These are phyloP conservation scores for Merodon equestris DNA, from an alignment of 2,888 invertebrate species.

Conservation along the genomic window DNA sequence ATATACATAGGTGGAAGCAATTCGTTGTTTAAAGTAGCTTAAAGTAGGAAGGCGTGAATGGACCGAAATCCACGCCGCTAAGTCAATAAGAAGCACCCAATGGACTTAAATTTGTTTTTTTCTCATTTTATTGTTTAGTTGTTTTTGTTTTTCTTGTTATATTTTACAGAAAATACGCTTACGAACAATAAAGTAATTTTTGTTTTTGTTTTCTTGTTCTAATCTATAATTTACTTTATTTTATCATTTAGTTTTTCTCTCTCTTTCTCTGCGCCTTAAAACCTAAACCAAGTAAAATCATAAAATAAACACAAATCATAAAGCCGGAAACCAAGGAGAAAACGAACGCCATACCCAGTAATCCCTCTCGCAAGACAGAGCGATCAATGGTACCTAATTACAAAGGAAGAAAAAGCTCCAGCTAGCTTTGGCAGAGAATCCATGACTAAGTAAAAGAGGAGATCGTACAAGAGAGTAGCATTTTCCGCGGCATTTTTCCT, in stretches of 20 bases:
- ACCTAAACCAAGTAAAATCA: slow-evolving; percentile 37
- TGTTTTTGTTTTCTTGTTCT: too few species aligned
- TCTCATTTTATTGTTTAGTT: slow-evolving; percentile 49
- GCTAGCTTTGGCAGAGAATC: slow-evolving; percentile 51
- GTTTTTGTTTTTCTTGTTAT: slow-evolving; percentile 31
- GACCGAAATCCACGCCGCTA: too few species aligned
- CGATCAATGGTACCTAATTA: slow-evolving; percentile 41
- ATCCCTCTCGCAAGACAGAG: too few species aligned
- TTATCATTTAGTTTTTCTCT: slow-evolving; percentile 43
- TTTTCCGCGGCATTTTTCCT: slow-evolving; percentile 39
- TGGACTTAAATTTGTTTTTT: slow-evolving; percentile 6
- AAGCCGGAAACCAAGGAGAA: slow-evolving; percentile 26
- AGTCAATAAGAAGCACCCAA: too few species aligned
- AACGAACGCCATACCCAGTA: background rate
- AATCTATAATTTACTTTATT: slow-evolving; percentile 40
- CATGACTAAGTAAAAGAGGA: slow-evolving; percentile 33
- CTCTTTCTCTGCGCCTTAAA: slow-evolving; percentile 36
- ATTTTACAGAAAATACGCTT: slow-evolving; percentile 61
- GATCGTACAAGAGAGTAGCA: slow-evolving; percentile 41
- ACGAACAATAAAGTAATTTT: slow-evolving; percentile 45
- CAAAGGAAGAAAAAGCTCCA: slow-evolving; percentile 28
- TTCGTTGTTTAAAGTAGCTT: too few species aligned
- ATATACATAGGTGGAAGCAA: too few species aligned
- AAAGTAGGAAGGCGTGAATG: too few species aligned
- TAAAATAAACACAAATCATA: slow-evolving; percentile 8